phyloP scores from a whole-genome alignment of 2,113 vertebrate species.

The Phoenicopterus ruber region DNA sequence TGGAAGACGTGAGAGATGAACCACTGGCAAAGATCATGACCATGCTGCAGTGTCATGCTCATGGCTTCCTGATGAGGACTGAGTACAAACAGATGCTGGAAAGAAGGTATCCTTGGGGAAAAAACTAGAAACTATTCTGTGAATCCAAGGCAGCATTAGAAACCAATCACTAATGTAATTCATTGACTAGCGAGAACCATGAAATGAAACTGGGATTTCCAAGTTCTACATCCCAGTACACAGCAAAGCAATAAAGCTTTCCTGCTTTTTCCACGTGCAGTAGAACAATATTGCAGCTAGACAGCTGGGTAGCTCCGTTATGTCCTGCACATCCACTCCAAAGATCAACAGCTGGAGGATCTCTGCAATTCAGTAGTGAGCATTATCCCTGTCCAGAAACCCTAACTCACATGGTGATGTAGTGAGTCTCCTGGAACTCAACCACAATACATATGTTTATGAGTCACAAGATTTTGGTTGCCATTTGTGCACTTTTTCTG shows the following conservation, averaged over 20 bases:
- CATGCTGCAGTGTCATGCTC: constrained; percentile 51
- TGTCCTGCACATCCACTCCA: not conserved
- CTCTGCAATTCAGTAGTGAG: not conserved
- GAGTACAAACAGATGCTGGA: constrained; percentile 70
- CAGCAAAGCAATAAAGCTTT: not conserved
- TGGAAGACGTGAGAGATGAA: constrained; percentile 73
- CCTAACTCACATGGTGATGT: not conserved
- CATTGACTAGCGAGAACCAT: not conserved
- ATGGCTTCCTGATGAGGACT: constrained; percentile 72
- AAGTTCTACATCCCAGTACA: not conserved
- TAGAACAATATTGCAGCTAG: not conserved
- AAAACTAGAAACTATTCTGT: not conserved
- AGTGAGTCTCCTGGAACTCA: not conserved
- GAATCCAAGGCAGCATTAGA: not conserved
- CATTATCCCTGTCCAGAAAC: not conserved
- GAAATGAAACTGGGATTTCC: not conserved
- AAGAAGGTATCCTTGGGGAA: constrained; percentile 33
- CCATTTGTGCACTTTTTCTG: not conserved
- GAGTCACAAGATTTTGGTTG: not conserved
- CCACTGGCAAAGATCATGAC: constrained; percentile 71
- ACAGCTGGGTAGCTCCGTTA: not conserved
- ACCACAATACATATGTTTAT: not conserved
- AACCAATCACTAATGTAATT: not conserved
- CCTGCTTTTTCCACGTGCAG: not conserved
- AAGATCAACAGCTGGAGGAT: not conserved